Conservation (phyloP, 64 coral and sea anemone species). For the Dendronephthya gigantea region DNA sequence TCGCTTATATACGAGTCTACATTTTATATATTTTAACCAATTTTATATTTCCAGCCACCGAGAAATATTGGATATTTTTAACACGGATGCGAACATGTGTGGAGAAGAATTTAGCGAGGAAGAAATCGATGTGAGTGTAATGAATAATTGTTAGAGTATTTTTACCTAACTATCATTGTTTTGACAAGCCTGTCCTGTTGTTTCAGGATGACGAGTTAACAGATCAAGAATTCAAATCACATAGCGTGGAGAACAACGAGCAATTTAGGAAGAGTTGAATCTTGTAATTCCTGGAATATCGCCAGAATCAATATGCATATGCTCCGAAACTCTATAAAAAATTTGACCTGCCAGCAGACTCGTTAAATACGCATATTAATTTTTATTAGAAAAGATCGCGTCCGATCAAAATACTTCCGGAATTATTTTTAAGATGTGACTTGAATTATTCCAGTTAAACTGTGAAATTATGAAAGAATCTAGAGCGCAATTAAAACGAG, state of each 20-base stretch:
- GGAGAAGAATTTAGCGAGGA: background rate
- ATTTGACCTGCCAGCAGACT: background rate
- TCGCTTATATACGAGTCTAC: too few relatives aligned
- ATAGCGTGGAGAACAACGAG: background rate
- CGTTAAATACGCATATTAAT: too few relatives aligned
- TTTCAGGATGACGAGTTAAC: background rate
- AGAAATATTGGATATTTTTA: background rate
- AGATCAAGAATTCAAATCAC: background rate
- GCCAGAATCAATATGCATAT: too few relatives aligned
- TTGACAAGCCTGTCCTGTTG: background rate
- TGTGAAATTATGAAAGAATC: too few relatives aligned
- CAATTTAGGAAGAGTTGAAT: background rate
- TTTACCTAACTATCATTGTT: too few relatives aligned
- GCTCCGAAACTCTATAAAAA: background rate
- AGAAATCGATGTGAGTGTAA: background rate
- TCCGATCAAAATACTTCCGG: too few relatives aligned
- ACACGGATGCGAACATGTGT: background rate
- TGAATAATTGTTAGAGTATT: too few relatives aligned
- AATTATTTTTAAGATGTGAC: too few relatives aligned
- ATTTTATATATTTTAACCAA: background rate
- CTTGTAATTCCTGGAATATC: background rate
- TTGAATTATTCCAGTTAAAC: too few relatives aligned
- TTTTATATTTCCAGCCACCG: background rate
- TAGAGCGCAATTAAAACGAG: too few relatives aligned
- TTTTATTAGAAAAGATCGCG: too few relatives aligned